Base-by-base conservation (phyloP, 2,797 vertebrate genomes). In the Pteropus rufus region DNA sequence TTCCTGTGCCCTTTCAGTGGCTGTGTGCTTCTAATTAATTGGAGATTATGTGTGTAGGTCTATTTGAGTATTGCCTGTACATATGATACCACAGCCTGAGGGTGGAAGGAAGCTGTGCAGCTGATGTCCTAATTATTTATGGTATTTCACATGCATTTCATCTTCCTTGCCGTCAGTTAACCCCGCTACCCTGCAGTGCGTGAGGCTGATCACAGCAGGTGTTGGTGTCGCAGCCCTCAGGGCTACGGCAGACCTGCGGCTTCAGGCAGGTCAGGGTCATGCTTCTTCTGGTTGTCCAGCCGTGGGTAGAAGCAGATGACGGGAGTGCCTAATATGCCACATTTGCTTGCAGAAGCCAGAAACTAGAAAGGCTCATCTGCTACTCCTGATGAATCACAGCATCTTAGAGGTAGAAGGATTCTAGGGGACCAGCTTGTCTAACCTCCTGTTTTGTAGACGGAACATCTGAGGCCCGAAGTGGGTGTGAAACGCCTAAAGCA, bases 51-150 rank as follows among this genome's bases (percentile, higher is more conserved):
- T 62, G 80, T 65, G 73, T 70, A 84, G 88, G 31, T 83, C 64
- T 91, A 85, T 34, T 44, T 76, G 88, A 85, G 82, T 83, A 44
- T 86, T 95, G 82, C 46, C 46, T 1, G 0, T 60, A n/a, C 34
- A 2, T 31, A 4, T 16, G 92, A 86, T 82, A 70, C 58, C 24
- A 54, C 19, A 89, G 97, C 96, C 87, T 23, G 84, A 70, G 92
- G 95, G 80, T 15, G 39, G 79, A 34, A 31, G 56, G 46, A 93
- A 88, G 80, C 93, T 46, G 89, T 82, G 56, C 56, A 14, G 39
- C 18, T 75, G 72, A 7, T 62, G 82, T 83, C 58, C 81, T 93
- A 18, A 94, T 96, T 97, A 96, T 82, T 95, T 82, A 67, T 31
- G 81, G 41, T 36, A 72, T 93, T 94, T 94, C 91, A 67, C 64